Base-by-base conservation (phyloP, 2,113 vertebrate genomes). In the Erythrocebus patas region DNA sequence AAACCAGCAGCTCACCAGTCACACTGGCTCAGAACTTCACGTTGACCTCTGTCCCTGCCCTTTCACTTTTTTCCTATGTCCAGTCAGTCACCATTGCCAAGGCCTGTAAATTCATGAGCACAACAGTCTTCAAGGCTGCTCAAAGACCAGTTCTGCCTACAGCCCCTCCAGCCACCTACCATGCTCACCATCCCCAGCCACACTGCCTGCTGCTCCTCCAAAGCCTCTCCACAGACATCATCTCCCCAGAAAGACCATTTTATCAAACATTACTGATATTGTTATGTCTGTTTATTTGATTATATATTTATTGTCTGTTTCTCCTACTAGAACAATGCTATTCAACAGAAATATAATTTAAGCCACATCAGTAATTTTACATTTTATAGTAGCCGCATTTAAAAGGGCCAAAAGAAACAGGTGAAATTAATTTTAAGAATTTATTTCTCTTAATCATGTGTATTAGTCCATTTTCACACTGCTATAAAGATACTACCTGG, bases 351-450 rank as follows among this genome's bases (percentile, higher is more conserved):
- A 59, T 27, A 73, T 2, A 23, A 72, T 40, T 17, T 35, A 13
- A 66, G 30, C 64, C 40, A 32, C 2, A 0, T 14, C 43, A 13
- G 17, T 55, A 61, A 43, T 9, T 27, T 57, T 38, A 84, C 23
- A 55, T 79, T 57, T 93, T 57, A 83, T 32, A 50, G 35, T 52
- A 55, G 22, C 55, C 55, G 80, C 38, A 23, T 23, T 11, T 79
- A 30, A 79, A 84, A 66, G 64, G 45, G 13, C 45, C 73, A 43
- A 79, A 84, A 40, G 86, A 91, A 93, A 64, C 7, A 73, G 8
- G 27, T 93, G 45, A 91, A 57, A 91, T 73, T 90, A 78, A 83
- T 72, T 83, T 88, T 38, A 91, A 57, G 22, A 55, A 50, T 16
- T 6, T 64, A 61, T 70, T 93, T 96, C 68, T 66, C 66, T 57